Percentiles rank a stretch among this genome's conserved stretches.
These are phyloP conservation scores for Euspilapteryx auroguttella DNA, from an alignment of 2,888 invertebrate genomes.

Conservation along the genomic window DNA sequence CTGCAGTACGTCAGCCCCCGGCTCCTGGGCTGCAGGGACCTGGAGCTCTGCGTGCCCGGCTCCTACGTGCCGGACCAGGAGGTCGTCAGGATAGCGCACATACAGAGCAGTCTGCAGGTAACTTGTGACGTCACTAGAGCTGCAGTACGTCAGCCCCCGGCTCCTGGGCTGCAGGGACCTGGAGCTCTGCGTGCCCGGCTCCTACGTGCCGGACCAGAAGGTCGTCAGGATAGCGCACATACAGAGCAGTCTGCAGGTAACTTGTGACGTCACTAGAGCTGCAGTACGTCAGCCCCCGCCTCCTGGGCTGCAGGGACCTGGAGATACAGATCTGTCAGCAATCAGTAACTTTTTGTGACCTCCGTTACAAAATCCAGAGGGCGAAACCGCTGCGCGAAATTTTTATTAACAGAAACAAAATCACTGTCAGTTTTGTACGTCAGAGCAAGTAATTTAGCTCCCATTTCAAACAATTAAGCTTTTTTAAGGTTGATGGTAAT, in stretches of 20 bases:
- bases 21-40: conserved; percentile 82
- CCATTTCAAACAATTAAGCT: too few species aligned
- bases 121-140: conserved; percentile 42
- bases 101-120: conserved; percentile 89
- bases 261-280: conserved; percentile 56
- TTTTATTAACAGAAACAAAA: too few species aligned
- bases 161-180: conserved; percentile 87
- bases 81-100: conserved; percentile 84
- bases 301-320: conserved; percentile 86
- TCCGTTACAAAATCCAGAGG: too few species aligned
- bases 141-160: conserved; percentile 95
- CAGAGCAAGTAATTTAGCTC: too few species aligned
- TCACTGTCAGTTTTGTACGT: too few species aligned
- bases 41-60: conserved; percentile 97
- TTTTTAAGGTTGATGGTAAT: too few species aligned
- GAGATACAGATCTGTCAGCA: too few species aligned
- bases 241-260: conserved; percentile 85
- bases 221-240: conserved; percentile 88
- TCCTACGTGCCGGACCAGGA: conserved; percentile 94
- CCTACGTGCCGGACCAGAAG: conserved; percentile 91
- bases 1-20: conserved; percentile 96
- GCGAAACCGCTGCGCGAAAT: too few species aligned
- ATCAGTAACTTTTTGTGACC: too few species aligned
- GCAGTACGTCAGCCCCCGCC: conserved; percentile 94
- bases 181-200: conserved; percentile 96